Base-by-base conservation (phyloP, 1,140 invertebrate species). In the Venturia canescens region DNA sequence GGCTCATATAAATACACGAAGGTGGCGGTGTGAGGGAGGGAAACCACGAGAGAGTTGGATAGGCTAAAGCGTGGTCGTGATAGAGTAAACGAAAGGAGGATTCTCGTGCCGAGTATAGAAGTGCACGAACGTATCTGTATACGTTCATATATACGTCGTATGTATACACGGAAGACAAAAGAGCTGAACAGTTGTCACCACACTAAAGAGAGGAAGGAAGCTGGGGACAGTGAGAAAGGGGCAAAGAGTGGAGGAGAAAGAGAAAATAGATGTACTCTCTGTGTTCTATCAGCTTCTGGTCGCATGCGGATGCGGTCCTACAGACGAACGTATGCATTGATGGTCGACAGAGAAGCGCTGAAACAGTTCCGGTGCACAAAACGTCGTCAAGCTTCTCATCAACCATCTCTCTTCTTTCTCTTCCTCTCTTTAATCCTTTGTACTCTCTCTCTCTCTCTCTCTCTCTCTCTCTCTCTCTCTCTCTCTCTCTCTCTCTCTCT, bases 201-300 rank as follows among this genome's bases (percentile, higher is more conserved):
- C 29, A 31, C 66, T 18, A 31, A 69, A 69, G 66, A 27, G 21
- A 63, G 60, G 60, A 27, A 63, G 50, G 50, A 53, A 53, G 50
- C 50, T 18, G n/a, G 50, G 27, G 60, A 63, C 21, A 63, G 26
- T 63, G 60, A 63, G 60, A 26, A 27, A 63, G 60, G 23, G 60
- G 27, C 23, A 63, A 23, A 23, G 60, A 63, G 60, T 4, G 23
- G 3, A 27, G 3, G 60, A 27, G 60, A 27, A 23, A 63, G 23
- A 27, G 26, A n/a, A 63, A 15, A 53, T 53, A 44, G 38, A 21
- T 53, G 50, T 53, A 53, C n/a, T 4, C 50, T 63, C 23, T 63
- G 60, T 63, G 60, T 31, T 21, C 60, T 69, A 69, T 69, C 66
- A 69, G 66, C 66, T 69, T 69, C 31, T 69, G 66, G 66, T 34